These are phyloP conservation scores for Ectropis grisescens DNA, from an alignment of 1,140 invertebrate genomes.

Conservation along the genomic window DNA sequence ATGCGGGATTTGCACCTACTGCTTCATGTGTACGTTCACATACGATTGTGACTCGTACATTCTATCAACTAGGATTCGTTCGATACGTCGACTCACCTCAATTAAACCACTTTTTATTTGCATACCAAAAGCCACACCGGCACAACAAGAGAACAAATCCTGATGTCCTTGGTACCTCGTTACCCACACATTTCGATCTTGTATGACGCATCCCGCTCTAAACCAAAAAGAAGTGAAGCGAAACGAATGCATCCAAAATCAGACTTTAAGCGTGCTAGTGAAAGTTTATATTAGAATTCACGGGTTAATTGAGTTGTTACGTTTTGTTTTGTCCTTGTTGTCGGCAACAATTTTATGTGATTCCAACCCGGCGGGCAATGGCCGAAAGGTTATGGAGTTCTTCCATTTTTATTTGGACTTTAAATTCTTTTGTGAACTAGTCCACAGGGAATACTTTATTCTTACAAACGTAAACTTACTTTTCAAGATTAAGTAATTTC, in stretches of 20 bases:
- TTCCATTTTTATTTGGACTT: not conserved
- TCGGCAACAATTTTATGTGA: slow-evolving; percentile 16
- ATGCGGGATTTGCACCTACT: too few relatives aligned
- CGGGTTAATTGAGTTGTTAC: slow-evolving; percentile 18
- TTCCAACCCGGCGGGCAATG: slow-evolving; percentile 13
- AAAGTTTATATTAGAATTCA: slow-evolving; percentile 7
- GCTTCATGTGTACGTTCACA: too few relatives aligned
- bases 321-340: slow-evolving; percentile 10
- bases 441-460: not conserved
- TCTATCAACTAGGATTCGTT: too few relatives aligned
- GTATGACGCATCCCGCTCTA: slow-evolving; percentile 34
- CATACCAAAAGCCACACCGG: slow-evolving; percentile 32
- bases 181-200: slow-evolving; percentile 33
- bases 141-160: slow-evolving; percentile 33
- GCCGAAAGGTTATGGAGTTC: slow-evolving; percentile 1
- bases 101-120: slow-evolving; percentile 26
- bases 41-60: too few relatives aligned
- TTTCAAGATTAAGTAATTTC: too few relatives aligned
- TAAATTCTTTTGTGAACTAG: not conserved
- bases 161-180: slow-evolving; percentile 41
- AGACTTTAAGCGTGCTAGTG: slow-evolving; percentile 1
- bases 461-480: too few relatives aligned
- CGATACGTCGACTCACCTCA: too few relatives aligned
- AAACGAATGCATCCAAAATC: not conserved
- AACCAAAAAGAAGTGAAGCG: slow-evolving; percentile 4